These are phyloP conservation scores for Pholis gunnellus DNA, from an alignment of 2,113 vertebrate genomes.

Conservation along the genomic window DNA sequence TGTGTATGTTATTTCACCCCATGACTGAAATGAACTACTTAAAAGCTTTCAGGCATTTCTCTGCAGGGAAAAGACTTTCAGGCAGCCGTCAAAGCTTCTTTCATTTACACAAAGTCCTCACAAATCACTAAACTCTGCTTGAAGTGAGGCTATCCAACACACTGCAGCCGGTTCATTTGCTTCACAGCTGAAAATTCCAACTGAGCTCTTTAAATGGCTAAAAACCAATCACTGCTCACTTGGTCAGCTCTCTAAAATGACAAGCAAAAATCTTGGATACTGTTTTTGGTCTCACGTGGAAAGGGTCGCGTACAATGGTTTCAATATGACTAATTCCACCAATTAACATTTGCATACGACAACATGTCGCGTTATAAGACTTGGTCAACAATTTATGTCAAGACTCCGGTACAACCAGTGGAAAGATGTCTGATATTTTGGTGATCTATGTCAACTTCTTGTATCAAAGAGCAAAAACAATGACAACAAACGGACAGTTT, in stretches of 20 bases:
- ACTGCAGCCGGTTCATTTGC: not conserved
- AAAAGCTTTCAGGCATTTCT: conserved; percentile 2
- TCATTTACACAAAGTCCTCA: conserved; percentile 18
- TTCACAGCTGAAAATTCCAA: conserved; percentile 1
- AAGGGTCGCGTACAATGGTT: not conserved
- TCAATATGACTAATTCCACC: not conserved
- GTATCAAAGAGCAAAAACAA: not conserved
- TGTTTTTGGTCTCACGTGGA: not conserved
- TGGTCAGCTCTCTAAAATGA: not conserved
- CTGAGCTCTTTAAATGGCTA: not conserved
- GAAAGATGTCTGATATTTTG: not conserved
- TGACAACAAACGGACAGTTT: not conserved
- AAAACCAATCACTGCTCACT: not conserved
- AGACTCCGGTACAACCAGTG: not conserved
- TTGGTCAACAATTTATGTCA: not conserved
- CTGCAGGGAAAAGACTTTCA: not conserved
- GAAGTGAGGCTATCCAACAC: not conserved
- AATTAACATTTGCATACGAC: not conserved
- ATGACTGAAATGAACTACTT: not conserved
- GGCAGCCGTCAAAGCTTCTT: not conserved
- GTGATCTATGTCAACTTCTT: not conserved
- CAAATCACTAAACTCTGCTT: conserved; percentile 7
- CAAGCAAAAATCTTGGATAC: not conserved
- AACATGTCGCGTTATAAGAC: not conserved
- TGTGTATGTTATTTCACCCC: not conserved